phyloP scores from a whole-genome alignment of 2,888 invertebrate species.

The Taphrorychus bicolor region DNA sequence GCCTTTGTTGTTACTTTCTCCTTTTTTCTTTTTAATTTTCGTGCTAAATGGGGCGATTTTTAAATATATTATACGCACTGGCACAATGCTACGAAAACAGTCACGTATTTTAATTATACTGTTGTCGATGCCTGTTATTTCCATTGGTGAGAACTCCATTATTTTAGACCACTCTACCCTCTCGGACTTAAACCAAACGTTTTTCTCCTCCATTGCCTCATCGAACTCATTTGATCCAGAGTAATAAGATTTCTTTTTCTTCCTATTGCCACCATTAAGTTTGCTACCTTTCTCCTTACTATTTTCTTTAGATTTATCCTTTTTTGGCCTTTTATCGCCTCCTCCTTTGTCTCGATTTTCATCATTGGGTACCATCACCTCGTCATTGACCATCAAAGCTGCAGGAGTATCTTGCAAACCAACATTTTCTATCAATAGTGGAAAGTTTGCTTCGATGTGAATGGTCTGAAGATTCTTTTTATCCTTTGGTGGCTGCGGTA shows the following conservation, averaged over 20 bases:
- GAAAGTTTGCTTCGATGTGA: constrained; percentile 64
- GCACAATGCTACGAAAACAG: constrained; percentile 64
- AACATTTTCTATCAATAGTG: constrained; percentile 54
- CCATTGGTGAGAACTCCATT: constrained; percentile 63
- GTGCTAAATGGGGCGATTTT: constrained; percentile 56
- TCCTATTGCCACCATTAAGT: background rate
- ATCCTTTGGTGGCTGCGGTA: constrained; percentile 63
- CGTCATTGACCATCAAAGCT: too few species aligned
- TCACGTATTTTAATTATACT: constrained; percentile 63
- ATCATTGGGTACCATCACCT: too few species aligned
- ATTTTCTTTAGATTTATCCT: constrained; percentile 48
- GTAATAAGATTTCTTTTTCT: constrained; percentile 44
- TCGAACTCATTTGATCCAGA: constrained; percentile 49
- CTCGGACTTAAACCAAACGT: constrained; percentile 63
- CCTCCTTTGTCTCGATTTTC: too few species aligned
- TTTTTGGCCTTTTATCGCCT: background rate
- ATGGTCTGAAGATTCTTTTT: constrained; percentile 57
- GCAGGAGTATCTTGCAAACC: constrained; percentile 17
- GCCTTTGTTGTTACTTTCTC: too few species aligned
- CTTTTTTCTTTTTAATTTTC: constrained; percentile 31
- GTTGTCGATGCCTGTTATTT: constrained; percentile 60
- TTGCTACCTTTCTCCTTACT: constrained; percentile 12
- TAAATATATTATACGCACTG: constrained; percentile 63
- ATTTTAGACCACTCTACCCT: constrained; percentile 63
- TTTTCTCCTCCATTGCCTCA: constrained; percentile 44